A percentile compares a stretch with the other conserved stretches of the same genome.
Conservation (phyloP, 2,888 invertebrate genomes). For the Tupiocoris notatus region DNA sequence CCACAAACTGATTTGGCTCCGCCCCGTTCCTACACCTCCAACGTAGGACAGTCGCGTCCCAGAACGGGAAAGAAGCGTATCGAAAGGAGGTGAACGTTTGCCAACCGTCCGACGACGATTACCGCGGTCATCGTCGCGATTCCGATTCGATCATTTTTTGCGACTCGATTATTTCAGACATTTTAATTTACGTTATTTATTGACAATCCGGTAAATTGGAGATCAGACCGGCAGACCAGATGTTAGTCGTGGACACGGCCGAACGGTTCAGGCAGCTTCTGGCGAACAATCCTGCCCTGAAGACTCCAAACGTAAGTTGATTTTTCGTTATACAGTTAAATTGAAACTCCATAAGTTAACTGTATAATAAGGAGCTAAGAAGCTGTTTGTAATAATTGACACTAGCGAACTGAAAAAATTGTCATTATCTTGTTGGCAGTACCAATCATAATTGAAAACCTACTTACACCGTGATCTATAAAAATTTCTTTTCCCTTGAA, state of each 20-base stretch:
- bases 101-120: no score
- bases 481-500: no score
- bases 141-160: neutral
- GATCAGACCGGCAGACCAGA: conserved; percentile 38
- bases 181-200: conserved; percentile 25
- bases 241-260: conserved; percentile 47
- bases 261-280: conserved; percentile 47
- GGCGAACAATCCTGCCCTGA: conserved; percentile 47
- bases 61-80: conserved; percentile 35
- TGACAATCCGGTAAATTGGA: conserved; percentile 16
- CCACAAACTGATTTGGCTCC: conserved; percentile 9
- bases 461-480: no score
- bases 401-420: no score
- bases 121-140: neutral
- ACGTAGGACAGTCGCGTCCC: conserved; percentile 38
- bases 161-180: no score
- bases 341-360: no score
- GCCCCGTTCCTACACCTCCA: conserved; percentile 35
- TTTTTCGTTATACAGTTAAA: no score
- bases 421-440: no score
- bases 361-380: no score
- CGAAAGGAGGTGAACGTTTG: neutral
- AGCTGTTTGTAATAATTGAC: no score
- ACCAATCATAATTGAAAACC: no score
- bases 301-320: conserved; percentile 47